Base-by-base conservation (phyloP, 92 coral and sea anemone species). In the Parazoanthus atlanticus region DNA sequence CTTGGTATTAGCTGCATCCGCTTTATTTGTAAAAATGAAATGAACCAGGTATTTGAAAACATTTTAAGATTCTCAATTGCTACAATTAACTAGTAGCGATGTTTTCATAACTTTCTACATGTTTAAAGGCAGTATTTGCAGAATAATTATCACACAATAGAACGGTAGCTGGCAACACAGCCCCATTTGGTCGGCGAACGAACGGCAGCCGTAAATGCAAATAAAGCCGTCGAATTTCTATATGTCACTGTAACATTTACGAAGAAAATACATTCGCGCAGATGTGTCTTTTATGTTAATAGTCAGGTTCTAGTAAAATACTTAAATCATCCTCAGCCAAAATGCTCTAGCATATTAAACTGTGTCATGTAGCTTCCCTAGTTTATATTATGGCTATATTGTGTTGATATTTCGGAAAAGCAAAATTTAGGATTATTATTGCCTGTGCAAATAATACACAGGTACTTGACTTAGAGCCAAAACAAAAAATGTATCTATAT, bases 391-490 rank as follows among this genome's bases (percentile, higher is more conserved):
- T 15, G 52, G 29, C 40, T 19, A 34, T 75, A 34, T 19, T 75
- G 19, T 73, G 23, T 32, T 73, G 43, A 73, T 73, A 17, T 31
- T 73, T 73, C 8, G n/a, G 32, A 38, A 73, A 73, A 15, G 43
- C n/a, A 5, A 73, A 30, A 5, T 30, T 38, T 73, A 6, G 38
- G 23, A 16, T 6, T 32, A 73, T 38, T 73, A 5, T 75, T 75
- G 46, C 12, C 79, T 75, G 52, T 75, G 52, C 30, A 69, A 81
- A 82, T 23, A 75, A 3, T 16, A 13, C 5, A 31, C 84, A 32
- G 84, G 84, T 80, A 80, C 84, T 79, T 79, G 71, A 79, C 17
- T 52, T 28, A 3, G 36, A 31, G 84, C 61, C 84, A 52, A 70
- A 49, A 71, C 47, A 15, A 65, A 28, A 29, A 46, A 0, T 67